Base-by-base conservation (phyloP, 2,113 vertebrate genomes). In the Dasyprocta punctata region DNA sequence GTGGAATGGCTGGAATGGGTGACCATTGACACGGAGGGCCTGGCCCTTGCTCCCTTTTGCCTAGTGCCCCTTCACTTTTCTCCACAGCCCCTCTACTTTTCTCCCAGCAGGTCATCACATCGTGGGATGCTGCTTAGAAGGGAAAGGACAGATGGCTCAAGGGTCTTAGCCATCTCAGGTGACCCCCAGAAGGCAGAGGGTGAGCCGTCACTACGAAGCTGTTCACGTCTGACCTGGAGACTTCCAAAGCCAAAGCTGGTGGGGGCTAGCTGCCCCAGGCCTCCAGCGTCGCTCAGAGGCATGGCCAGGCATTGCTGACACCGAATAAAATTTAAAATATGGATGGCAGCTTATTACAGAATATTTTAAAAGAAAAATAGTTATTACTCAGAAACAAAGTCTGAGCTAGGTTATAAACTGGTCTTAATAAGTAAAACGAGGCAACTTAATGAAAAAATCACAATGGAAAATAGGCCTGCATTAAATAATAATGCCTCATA, bases 401-500 rank as follows among this genome's bases (percentile, higher is more conserved):
- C 95, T 92, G 90, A 94, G 95, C 94, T 94, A 36, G 95, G 88
- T 97, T 97, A 97, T 97, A 98, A 98, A 98, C 95, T 61, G 92
- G 96, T 52, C 96, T 97, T 97, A 95, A 98, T 97, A 96, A 97
- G 97, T 96, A 96, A 95, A 97, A 95, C 0, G 82, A 89, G 86
- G 96, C 92, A 96, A 96, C 86, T 95, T 97, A 97, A 97, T 97
- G 98, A 96, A 98, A 98, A 98, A 97, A 97, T 92, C 92, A 88
- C 94, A 69, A 94, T 96, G 94, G 94, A 97, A 97, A 97, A 97
- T 96, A 97, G 95, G 93, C 92, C 65, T 47, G 44, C 98, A 97
- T 97, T 96, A 98, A 98, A 97, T 96, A 98, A 97, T 98, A 97
- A 98, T 98, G 95, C 73, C 95, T 98, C 94, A 95, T 97, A 98